Evolutionary conservation across 2,797 vertebrate species (phyloP).

Genomic region (Dallia pectoralis): DNA sequence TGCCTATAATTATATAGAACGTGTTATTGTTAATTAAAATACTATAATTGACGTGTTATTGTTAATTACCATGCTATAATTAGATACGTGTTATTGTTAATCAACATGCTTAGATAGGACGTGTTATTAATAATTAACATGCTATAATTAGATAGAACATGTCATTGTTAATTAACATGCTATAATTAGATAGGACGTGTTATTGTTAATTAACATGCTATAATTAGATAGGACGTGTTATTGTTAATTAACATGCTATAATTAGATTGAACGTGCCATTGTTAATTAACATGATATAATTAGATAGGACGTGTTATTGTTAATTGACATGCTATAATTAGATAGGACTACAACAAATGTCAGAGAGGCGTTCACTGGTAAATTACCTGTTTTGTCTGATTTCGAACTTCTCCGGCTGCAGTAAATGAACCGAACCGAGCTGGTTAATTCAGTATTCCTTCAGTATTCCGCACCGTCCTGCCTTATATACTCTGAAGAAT

Average conservation of each 20-base stretch:
- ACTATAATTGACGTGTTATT: neutral
- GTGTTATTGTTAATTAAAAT: neutral
- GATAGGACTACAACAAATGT: neutral
- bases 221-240: too few relatives aligned
- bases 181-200: too few relatives aligned
- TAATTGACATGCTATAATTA: neutral
- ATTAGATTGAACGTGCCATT: too few relatives aligned
- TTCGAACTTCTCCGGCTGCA: slow-evolving; percentile 31
- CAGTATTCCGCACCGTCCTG: slow-evolving; percentile 24
- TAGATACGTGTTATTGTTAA: too few relatives aligned
- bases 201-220: too few relatives aligned
- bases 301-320: too few relatives aligned
- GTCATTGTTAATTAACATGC: too few relatives aligned
- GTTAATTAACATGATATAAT: neutral
- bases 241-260: too few relatives aligned
- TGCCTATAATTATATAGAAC: too few relatives aligned
- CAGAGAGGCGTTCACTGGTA: neutral
- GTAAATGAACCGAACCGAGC: slow-evolving; percentile 2
- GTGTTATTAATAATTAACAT: neutral
- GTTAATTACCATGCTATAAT: too few relatives aligned
- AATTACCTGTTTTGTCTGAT: slow-evolving; percentile 23
- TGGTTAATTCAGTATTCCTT: slow-evolving; percentile 28
- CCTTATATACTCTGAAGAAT: slow-evolving; percentile 36
- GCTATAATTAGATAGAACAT: neutral
- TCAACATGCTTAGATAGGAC: too few relatives aligned